Base-by-base conservation (phyloP, 2,797 vertebrate genomes). In the Pseudopleuronectes americanus region DNA sequence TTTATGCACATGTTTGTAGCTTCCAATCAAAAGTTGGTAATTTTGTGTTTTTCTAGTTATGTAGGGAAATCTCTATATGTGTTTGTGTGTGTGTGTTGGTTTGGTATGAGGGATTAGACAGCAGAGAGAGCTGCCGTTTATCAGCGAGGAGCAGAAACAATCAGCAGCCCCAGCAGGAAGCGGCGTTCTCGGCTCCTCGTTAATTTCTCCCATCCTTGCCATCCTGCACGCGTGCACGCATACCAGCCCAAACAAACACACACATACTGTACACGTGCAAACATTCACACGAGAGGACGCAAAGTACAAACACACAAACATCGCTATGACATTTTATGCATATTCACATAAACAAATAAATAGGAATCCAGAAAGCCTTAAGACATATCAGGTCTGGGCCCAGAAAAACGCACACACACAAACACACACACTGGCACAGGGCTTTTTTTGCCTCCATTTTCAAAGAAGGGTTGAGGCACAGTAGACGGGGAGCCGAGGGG, bases 61-160 rank as follows among this genome's bases (percentile, higher is more conserved):
- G 56, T 3, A 31, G 58, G 71, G 21, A 23, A 43, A 54, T 59
- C 12, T 48, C 47, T 53, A 0, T 71, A 65, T 65, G 47, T 23
- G 13, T 56, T 17, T 54, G 31, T 64, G 47, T 19, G 22, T 73
- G 54, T 57, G 1, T 77, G 41, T 76, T 85, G 77, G 83, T 74
- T 67, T 74, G 64, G 63, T 74, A 6, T 68, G 77, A 84, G 79
- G 87, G 83, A 90, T 90, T 87, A 92, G 81, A 85, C 86, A 84
- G 85, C 88, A 68, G 88, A 77, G 76, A 85, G 68, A 76, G 60
- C 78, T 68, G 81, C 65, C 65, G 64, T 90, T 92, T 91, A 91
- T 93, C 90, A 87, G 84, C 81, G 58, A 80, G 79, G 78, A 82
- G 74, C 90, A 92, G 88, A 91, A 88, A 91, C 88, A 91, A 92